Percentiles rank a stretch among this genome's conserved stretches.
Conservation (phyloP, 2,797 vertebrate species). For the Todus mexicanus region DNA sequence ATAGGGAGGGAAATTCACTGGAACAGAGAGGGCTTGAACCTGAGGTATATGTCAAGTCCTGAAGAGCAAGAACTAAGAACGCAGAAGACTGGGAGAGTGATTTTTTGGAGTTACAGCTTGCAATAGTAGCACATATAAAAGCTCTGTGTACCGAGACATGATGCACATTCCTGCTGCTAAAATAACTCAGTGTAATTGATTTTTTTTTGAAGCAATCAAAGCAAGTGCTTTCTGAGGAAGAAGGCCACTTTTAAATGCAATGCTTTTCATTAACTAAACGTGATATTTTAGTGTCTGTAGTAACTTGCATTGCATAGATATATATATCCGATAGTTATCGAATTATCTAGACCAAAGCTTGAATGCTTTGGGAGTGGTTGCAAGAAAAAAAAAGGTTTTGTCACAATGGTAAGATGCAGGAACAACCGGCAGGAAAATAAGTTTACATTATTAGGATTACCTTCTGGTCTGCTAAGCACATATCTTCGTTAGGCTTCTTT, state of each 20-base stretch:
- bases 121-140: neutral
- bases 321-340: neutral
- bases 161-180: neutral
- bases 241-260: neutral
- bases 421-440: neutral
- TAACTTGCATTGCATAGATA: too few relatives aligned
- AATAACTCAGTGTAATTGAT: neutral
- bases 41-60: neutral
- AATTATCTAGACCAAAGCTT: neutral
- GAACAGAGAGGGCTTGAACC: neutral
- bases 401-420: neutral
- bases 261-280: neutral
- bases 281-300: neutral
- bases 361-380: neutral
- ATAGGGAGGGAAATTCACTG: neutral
- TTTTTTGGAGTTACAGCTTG: neutral
- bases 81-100: neutral
- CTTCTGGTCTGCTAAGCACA: constrained; percentile 96
- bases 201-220: neutral
- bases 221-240: neutral
- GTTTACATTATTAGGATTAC: constrained; percentile 67
- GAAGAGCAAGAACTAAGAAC: neutral
- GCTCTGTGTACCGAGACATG: neutral
- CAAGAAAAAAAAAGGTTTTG: neutral
- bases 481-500: constrained; percentile 95